Base-by-base conservation (phyloP, 2,888 invertebrate genomes). In the Monopis laevigella region DNA sequence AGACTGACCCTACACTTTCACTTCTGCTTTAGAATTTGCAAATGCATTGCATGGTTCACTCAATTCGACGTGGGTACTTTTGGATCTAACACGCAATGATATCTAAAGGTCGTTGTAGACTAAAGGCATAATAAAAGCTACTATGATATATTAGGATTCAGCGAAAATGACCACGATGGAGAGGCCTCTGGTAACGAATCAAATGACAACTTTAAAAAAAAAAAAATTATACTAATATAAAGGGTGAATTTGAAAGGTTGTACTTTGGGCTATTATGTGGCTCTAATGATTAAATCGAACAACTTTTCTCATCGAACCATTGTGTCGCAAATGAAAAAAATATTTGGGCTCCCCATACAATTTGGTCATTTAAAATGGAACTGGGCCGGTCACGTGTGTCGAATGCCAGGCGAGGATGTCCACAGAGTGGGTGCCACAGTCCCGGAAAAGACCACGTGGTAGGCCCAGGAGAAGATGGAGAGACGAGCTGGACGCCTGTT, bases 1-100 rank as follows among this genome's bases (percentile, higher is more conserved):
- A 32, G 11, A 10, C 10, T 32, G 32, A 32, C 32, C 32, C 17
- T 13, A 32, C 24, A 21, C 32, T 32, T 32, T 32, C 32, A 14
- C 32, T 32, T 32, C 10, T 32, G 10, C 3, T 32, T 2, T 17
- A 32, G 32, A 32, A 32, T 17, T 32, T 17, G 17, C 32, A 32
- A 32, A 7, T 7, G 24, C 5, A 21, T 8, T 21, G 24, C 24
- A 21, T 21, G 24, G 5, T 21, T 21, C 8, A 21, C 24, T 21
- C 24, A 21, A 21, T 21, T 21, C 24, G 24, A 21, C 24, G 24
- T 21, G 24, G 24, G 6, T 8, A 21, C 8, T 21, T 21, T 21
- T n/a, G n/a, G n/a, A n/a, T 21, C 24, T 21, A 21, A 21, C 24
- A 21, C 24, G 8, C 8, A 21, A 21, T 21, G 8, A 21, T 21